A percentile compares a stretch with the other conserved stretches of the same genome.
Conservation (phyloP, 2,113 vertebrate species). For the Lasiurus borealis region DNA sequence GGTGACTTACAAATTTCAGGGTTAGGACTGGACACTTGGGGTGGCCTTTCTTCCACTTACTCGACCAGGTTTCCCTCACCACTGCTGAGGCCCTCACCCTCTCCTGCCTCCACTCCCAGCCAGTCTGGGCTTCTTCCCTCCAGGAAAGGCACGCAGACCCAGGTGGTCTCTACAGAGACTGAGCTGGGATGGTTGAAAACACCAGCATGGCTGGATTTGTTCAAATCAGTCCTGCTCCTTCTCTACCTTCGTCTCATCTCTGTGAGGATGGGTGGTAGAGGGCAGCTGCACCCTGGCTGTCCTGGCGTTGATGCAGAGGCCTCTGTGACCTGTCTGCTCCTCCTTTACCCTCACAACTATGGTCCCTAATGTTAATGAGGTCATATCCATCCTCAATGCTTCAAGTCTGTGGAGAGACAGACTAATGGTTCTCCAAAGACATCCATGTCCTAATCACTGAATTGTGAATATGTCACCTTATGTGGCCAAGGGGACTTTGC, state of each 20-base stretch:
- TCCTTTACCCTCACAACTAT: not conserved
- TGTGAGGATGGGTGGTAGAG: not conserved
- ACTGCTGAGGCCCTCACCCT: not conserved
- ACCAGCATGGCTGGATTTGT: too few relatives aligned
- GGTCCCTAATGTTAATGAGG: not conserved
- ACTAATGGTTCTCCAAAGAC: not conserved
- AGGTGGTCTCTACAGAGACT: not conserved
- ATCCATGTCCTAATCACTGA: rapidly evolving
- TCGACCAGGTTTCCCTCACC: not conserved
- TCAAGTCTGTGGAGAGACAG: not conserved
- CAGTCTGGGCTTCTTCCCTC: not conserved
- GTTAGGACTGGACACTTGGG: not conserved
- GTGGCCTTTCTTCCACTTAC: not conserved
- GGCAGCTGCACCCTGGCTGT: not conserved
- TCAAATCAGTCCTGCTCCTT: not conserved
- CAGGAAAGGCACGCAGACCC: not conserved
- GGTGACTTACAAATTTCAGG: not conserved
- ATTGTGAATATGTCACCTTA: not conserved
- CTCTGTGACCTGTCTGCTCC: not conserved
- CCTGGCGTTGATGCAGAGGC: rapidly evolving
- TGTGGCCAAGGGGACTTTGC: not conserved
- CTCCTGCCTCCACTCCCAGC: not conserved
- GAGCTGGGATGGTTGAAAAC: not conserved
- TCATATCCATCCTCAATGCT: not conserved
- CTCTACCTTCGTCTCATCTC: not conserved